These are phyloP conservation scores for Tholera decimalis DNA, from an alignment of 2,888 invertebrate genomes.

Conservation along the genomic window DNA sequence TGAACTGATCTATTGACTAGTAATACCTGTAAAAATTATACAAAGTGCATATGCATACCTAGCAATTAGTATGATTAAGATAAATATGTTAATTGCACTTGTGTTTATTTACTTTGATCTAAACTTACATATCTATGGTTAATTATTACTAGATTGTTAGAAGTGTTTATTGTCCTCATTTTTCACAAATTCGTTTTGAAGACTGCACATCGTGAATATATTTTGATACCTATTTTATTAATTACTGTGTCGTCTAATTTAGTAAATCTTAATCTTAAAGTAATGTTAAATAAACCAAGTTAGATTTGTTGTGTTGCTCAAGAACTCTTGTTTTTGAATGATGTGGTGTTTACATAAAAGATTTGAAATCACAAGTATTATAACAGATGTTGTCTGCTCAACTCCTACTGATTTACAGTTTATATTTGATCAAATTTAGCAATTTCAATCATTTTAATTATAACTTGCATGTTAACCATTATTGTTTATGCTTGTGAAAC, in stretches of 20 bases:
- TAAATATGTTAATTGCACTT: slow-evolving; percentile 54
- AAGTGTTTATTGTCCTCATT: slow-evolving; percentile 71
- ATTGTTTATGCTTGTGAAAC: background rate
- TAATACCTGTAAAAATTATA: slow-evolving; percentile 35
- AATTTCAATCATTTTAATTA: background rate
- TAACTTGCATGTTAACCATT: too few species aligned
- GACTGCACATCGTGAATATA: slow-evolving; percentile 85
- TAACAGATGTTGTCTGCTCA: slow-evolving; percentile 24
- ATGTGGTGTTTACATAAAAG: slow-evolving; percentile 66
- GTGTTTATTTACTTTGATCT: slow-evolving; percentile 55
- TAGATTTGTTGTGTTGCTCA: slow-evolving; percentile 78
- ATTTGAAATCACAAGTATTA: slow-evolving; percentile 41
- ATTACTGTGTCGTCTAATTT: slow-evolving; percentile 66
- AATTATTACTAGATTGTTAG: slow-evolving; percentile 77
- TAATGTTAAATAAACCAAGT: slow-evolving; percentile 67
- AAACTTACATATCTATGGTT: slow-evolving; percentile 86
- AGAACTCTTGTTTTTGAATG: slow-evolving; percentile 66
- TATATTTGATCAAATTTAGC: background rate
- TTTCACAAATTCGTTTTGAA: slow-evolving; percentile 78
- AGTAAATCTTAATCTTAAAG: slow-evolving; percentile 69
- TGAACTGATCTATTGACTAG: slow-evolving; percentile 55
- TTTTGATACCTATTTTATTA: slow-evolving; percentile 78
- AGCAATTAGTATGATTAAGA: slow-evolving; percentile 54
- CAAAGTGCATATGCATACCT: slow-evolving; percentile 63
- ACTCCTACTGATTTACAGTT: slow-evolving; percentile 1